A percentile compares a stretch with the other conserved stretches of the same genome.
Evolutionary conservation across 2,797 vertebrate species (phyloP).

Genomic region (Pangasius larnaudii): DNA sequence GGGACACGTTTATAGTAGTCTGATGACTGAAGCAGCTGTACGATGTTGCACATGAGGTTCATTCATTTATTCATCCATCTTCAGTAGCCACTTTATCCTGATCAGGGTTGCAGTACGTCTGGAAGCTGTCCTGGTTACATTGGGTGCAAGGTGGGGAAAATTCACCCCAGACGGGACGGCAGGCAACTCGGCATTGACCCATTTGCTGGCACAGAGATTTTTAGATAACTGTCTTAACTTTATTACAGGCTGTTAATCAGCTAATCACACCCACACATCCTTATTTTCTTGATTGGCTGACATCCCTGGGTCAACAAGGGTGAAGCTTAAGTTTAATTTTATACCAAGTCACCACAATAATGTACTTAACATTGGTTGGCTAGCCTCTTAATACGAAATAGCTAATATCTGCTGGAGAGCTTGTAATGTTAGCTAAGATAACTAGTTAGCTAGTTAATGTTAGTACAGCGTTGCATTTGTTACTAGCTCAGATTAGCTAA

Average conservation of each 20-base stretch:
- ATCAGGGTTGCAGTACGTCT: background rate
- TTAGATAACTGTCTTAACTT: background rate
- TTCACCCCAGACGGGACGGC: background rate
- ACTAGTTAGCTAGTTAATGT: background rate
- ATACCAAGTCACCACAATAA: background rate
- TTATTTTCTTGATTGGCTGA: background rate
- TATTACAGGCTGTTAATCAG: background rate
- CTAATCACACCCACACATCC: background rate
- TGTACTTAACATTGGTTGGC: too few relatives aligned
- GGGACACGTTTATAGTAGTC: background rate
- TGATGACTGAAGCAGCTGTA: background rate
- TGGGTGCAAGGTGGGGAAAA: background rate
- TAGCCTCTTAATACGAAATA: background rate
- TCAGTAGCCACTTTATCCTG: background rate
- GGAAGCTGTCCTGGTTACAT: background rate
- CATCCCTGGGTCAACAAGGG: background rate
- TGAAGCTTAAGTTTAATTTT: background rate
- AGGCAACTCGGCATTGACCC: background rate
- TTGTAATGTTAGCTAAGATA: background rate
- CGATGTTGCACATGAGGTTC: background rate
- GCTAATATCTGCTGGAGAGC: background rate
- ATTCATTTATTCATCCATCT: background rate
- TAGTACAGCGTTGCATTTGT: background rate
- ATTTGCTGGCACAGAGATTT: background rate
- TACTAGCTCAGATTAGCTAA: background rate